Evolutionary conservation across 2,888 invertebrate genomes (phyloP).

Genomic region (Alviniconcha strummeri): DNA sequence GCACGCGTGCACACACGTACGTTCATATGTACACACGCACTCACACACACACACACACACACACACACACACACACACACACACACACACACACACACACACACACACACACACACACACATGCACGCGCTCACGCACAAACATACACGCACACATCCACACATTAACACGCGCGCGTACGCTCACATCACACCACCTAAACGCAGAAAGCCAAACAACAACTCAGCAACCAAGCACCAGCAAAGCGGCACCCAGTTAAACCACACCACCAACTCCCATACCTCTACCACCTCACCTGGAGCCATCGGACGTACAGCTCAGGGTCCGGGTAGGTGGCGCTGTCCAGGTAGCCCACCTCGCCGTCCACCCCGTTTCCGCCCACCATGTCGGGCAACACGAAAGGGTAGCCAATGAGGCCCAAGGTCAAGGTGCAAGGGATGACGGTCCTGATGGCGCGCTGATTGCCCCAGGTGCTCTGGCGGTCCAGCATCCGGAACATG

Average conservation of each 20-base stretch:
- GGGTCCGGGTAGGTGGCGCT: constrained; percentile 48
- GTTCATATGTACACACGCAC: not conserved
- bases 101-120: not conserved
- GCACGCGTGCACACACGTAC: not conserved
- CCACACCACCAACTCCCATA: too few species aligned
- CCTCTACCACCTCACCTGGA: constrained; percentile 75
- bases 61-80: not conserved
- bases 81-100: not conserved
- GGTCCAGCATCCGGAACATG: constrained; percentile 85
- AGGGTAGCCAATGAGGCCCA: constrained; percentile 79
- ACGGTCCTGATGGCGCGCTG: constrained; percentile 84
- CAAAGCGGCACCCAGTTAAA: too few species aligned
- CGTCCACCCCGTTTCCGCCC: constrained; percentile 68
- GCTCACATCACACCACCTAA: too few species aligned
- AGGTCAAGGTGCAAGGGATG: constrained; percentile 83
- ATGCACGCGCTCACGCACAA: not conserved
- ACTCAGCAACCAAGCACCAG: too few species aligned
- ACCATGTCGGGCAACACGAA: constrained; percentile 93
- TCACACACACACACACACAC: constrained; percentile 21
- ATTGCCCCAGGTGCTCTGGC: constrained; percentile 89
- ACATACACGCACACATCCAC: not conserved
- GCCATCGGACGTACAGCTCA: constrained; percentile 84
- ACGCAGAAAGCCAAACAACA: too few species aligned
- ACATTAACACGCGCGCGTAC: too few species aligned
- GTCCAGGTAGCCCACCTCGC: constrained; percentile 33